Evolutionary conservation across 2,888 invertebrate genomes (phyloP).

Genomic region (Dinocampus coccinellae): DNA sequence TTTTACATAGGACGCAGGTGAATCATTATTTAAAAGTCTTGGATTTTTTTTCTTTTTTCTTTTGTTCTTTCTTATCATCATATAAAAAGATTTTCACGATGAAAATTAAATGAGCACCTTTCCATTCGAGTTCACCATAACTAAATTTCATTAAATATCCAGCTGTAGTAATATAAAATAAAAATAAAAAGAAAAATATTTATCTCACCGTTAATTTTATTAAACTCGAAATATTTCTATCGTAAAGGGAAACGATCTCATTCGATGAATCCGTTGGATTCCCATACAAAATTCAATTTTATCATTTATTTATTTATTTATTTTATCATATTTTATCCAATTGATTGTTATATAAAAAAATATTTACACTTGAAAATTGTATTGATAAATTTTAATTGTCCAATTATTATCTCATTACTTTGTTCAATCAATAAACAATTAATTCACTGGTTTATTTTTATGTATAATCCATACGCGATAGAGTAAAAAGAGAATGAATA

Average conservation of each 20-base stretch:
- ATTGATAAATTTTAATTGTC: too few species aligned
- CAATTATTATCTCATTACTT: too few species aligned
- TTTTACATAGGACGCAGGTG: constrained; percentile 5
- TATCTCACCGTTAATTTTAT: background rate
- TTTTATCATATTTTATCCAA: too few species aligned
- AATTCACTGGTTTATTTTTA: background rate
- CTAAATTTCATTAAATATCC: constrained; percentile 22
- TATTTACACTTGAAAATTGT: too few species aligned
- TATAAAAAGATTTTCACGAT: background rate
- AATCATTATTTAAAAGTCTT: background rate
- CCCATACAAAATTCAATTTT: too few species aligned
- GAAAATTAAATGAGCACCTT: constrained; percentile 18
- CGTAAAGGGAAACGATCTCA: background rate
- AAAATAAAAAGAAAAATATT: background rate
- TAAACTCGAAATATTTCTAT: too few species aligned
- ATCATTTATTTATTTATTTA: too few species aligned
- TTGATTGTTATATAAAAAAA: too few species aligned
- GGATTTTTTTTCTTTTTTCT: background rate
- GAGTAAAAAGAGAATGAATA: background rate
- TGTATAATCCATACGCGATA: background rate
- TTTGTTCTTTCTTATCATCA: background rate
- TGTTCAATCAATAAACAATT: too few species aligned
- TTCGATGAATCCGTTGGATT: too few species aligned
- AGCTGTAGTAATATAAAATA: background rate
- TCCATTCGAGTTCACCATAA: background rate